Evolutionary conservation across 2,888 invertebrate species (phyloP), one percentile per base, ranked within the genome.

Genomic region (Steinernema scapterisci): DNA sequence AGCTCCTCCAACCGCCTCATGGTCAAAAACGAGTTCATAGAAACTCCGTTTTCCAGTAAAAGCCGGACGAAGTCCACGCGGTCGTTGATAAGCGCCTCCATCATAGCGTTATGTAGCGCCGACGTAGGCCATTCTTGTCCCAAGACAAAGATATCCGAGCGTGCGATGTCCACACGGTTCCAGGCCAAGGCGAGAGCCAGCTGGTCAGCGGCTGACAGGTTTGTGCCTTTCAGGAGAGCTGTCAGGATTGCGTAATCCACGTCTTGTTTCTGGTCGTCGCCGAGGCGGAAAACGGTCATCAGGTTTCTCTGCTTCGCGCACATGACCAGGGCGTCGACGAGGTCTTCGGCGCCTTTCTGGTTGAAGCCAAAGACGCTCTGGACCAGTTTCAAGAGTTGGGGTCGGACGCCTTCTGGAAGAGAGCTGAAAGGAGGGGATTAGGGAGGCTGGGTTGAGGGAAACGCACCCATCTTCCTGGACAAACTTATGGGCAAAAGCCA

Each of bases 1-100:
- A 99, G 91, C 88, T 97, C 95, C 89, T 99, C 97, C 70, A 99
- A 91, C 31, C 96, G 91, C n/a, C 94, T 93, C 87, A 97, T 95
- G 56, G 97, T 95, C 75, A 99, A 91, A 90, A 97, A 99, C 88
- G 95, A 95, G 83, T 94, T 92, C 95, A 99, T 97, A 78, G 94
- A 95, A n/a, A 99, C 95, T n/a, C 99, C 99, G 88, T 99, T 97
- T 89, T 99, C 97, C 13, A 99, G 90, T 13, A 99, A 91, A 16
- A 99, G 91, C 88, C 96, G 95, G 16, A 99, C 97, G 90, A 99
- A 99, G 90, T 97, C 97, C 84, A 97, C 94, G 77, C 96, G 91
- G 73, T 84, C 80, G 19, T 79, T 74, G 87, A 95, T 94, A 74
- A 99, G 89, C 0, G 99, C 97, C 88, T 97, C 96, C 94, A 96